phyloP scores from a whole-genome alignment of 2,888 invertebrate species.

The Dione juno region DNA sequence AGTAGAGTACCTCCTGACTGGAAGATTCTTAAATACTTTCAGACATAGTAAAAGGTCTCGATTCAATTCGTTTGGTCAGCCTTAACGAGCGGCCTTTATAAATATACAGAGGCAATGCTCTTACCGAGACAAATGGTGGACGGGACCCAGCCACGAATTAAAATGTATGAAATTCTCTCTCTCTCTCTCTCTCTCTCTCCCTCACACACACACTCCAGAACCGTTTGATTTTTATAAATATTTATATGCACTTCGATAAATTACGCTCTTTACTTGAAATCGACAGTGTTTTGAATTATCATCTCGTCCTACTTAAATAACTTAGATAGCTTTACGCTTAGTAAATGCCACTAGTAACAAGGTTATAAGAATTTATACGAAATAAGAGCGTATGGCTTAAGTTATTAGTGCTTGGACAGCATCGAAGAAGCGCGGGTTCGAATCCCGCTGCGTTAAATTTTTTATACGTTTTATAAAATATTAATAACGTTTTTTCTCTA shows the following conservation, averaged over 20 bases:
- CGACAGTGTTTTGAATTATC: not conserved
- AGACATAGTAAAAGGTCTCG: constrained; percentile 22
- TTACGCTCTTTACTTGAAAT: not conserved
- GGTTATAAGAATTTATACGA: no score
- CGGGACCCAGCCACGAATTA: constrained; percentile 58
- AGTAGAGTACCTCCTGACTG: not conserved
- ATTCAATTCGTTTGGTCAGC: constrained; percentile 36
- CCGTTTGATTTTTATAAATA: constrained; percentile 28
- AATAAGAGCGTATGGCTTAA: no score
- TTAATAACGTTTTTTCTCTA: no score
- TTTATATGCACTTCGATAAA: constrained; percentile 18
- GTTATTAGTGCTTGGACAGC: no score
- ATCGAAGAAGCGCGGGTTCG: no score
- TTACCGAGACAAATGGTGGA: constrained; percentile 76
- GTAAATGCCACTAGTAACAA: no score
- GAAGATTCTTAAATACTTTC: constrained; percentile 18
- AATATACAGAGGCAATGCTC: constrained; percentile 83
- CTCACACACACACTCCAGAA: not conserved
- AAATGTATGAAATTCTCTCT: constrained; percentile 73
- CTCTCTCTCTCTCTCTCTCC: constrained; percentile 24
- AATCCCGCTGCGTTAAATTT: no score
- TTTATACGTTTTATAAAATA: no score
- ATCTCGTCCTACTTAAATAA: not conserved
- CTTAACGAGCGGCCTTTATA: constrained; percentile 62
- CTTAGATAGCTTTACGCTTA: no score